Evolutionary conservation across 2,113 vertebrate genomes (phyloP).

Genomic region (Tympanuchus pallidicinctus): DNA sequence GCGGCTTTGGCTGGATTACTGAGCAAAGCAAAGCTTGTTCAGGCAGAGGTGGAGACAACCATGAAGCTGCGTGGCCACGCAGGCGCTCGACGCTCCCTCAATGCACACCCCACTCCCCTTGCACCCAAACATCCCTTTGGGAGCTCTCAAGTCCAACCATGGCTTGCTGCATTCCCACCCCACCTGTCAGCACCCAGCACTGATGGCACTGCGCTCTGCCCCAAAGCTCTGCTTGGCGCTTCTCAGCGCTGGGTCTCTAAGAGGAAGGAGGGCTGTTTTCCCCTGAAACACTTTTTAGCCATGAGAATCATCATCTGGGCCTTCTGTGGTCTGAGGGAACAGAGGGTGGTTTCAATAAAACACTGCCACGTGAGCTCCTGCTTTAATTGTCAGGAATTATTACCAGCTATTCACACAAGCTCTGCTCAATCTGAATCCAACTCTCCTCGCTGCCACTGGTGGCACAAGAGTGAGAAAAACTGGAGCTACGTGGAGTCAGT

Average conservation of each 20-base stretch:
- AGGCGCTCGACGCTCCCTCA: fast-evolving
- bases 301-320: neutral
- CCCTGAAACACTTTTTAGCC: neutral
- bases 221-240: neutral
- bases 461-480: fast-evolving
- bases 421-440: neutral
- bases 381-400: fast-evolving
- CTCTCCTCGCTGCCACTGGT: neutral
- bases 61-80: neutral
- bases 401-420: neutral
- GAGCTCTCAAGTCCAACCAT: fast-evolving
- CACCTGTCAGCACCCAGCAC: fast-evolving
- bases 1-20: neutral
- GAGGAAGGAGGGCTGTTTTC: neutral
- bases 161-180: neutral
- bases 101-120: fast-evolving
- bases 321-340: neutral
- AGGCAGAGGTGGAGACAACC: neutral
- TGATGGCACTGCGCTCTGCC: neutral
- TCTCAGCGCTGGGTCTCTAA: neutral
- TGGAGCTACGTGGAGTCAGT: too few species aligned
- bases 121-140: neutral
- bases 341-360: neutral
- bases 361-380: neutral
- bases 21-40: neutral